phyloP scores from a whole-genome alignment of 1,140 invertebrate species.

The Hestina assimilis region DNA sequence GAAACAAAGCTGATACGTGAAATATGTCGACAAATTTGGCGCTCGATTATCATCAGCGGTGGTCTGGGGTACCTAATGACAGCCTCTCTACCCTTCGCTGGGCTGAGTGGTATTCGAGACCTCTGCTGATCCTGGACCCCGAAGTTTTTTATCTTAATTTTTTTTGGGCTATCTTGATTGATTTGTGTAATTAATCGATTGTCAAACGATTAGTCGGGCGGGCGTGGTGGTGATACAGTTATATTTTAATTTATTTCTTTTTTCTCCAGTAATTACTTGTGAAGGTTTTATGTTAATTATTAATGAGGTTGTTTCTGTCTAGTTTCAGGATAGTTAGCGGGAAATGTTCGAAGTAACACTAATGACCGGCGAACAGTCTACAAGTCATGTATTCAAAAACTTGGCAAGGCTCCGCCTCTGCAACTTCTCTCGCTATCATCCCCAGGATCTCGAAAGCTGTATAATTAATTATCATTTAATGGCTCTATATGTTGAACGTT shows the following conservation, averaged over 20 bases:
- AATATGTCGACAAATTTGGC: constrained; percentile 54
- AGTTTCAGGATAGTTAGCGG: neutral
- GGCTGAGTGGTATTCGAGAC: constrained; percentile 76
- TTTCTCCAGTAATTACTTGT: neutral
- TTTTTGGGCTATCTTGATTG: constrained; percentile 59
- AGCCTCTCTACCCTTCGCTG: constrained; percentile 40
- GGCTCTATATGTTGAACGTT: neutral
- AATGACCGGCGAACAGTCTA: constrained; percentile 6
- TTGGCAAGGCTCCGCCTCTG: neutral
- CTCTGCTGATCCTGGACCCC: constrained; percentile 73
- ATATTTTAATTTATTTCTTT: neutral
- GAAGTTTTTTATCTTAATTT: constrained; percentile 63
- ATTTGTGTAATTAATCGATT: constrained; percentile 59
- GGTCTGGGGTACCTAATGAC: constrained; percentile 69
- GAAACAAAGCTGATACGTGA: constrained; percentile 44
- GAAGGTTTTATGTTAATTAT: neutral
- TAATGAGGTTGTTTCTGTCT: neutral
- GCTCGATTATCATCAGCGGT: constrained; percentile 63
- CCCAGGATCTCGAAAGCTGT: constrained; percentile 1
- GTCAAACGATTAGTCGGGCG: constrained; percentile 14
- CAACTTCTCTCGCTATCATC: constrained; percentile 7
- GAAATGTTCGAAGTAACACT: neutral
- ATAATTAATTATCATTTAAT: constrained; percentile 18
- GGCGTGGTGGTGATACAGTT: neutral
- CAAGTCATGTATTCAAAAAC: constrained; percentile 7